A percentile compares a stretch with the other conserved stretches of the same genome.
phyloP scores from a whole-genome alignment of 2,888 invertebrate species.

The Anthrax anthrax region DNA sequence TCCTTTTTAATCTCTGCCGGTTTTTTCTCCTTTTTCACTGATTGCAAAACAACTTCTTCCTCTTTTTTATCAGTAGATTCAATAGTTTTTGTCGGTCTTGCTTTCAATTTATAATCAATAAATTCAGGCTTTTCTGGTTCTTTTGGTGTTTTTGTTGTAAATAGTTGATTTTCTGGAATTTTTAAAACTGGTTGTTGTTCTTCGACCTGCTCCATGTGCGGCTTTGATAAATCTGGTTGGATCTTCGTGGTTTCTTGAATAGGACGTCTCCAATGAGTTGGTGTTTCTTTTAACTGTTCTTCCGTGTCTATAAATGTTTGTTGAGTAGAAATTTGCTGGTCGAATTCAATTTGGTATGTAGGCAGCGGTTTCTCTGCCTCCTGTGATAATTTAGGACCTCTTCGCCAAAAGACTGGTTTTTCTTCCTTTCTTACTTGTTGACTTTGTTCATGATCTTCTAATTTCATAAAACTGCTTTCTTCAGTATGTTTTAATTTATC shows the following conservation, averaged over 20 bases:
- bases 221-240: no score
- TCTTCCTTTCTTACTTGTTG: conserved; percentile 13
- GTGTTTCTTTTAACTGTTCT: no score
- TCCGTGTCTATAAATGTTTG: no score
- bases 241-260: no score
- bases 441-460: conserved; percentile 10
- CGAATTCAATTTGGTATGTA: no score
- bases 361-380: no score
- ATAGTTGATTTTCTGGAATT: conserved; percentile 11
- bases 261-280: conserved; percentile 11
- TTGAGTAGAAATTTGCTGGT: no score
- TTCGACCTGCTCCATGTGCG: no score
- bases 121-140: conserved; percentile 26
- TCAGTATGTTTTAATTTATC: conserved; percentile 7
- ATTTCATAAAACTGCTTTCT: conserved; percentile 9
- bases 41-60: not conserved
- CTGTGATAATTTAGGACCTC: no score
- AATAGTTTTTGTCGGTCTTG: conserved; percentile 11
- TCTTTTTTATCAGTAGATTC: not conserved
- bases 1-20: conserved; percentile 5
- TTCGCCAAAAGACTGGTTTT: conserved; percentile 18
- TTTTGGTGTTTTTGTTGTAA: conserved; percentile 13
- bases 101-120: conserved; percentile 14
- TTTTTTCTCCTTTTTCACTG: conserved; percentile 19
- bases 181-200: conserved; percentile 13